These are phyloP conservation scores for Tubulanus polymorphus DNA, from an alignment of 2,888 invertebrate species.

Conservation along the genomic window DNA sequence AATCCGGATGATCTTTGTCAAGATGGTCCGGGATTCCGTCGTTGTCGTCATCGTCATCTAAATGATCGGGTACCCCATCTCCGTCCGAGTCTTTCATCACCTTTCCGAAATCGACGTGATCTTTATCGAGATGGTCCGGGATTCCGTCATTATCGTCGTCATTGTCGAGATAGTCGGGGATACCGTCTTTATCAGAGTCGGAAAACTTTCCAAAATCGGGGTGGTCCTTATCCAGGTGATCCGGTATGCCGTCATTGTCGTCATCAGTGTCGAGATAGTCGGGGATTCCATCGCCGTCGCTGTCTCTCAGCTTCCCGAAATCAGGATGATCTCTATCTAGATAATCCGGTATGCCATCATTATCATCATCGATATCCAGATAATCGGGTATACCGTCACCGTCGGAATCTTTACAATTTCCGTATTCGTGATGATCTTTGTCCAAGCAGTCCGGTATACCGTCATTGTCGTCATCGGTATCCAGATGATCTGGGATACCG, in stretches of 20 bases:
- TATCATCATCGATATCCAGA: constrained; percentile 3
- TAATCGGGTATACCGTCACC: constrained; percentile 13
- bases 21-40: constrained; percentile 25
- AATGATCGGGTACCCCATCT: constrained; percentile 22
- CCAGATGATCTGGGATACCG: constrained; percentile 35
- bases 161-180: constrained; percentile 19
- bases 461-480: constrained; percentile 26
- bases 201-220: constrained; percentile 33
- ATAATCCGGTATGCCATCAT: constrained; percentile 8
- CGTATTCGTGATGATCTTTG: constrained; percentile 7
- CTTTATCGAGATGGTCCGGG: constrained; percentile 24
- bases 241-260: constrained; percentile 14
- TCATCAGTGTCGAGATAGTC: constrained; percentile 31
- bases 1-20: constrained; percentile 24
- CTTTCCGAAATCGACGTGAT: constrained; percentile 11
- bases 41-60: constrained; percentile 21
- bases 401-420: constrained; percentile 5
- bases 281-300: constrained; percentile 33
- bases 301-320: constrained; percentile 20
- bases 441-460: constrained; percentile 28
- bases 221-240: constrained; percentile 27
- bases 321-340: constrained; percentile 1
- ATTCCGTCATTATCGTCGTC: constrained; percentile 23
- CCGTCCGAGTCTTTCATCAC: constrained; percentile 17
- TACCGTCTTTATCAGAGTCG: constrained; percentile 20